phyloP scores from a whole-genome alignment of 2,113 vertebrate species.

The Nibea coibor region DNA sequence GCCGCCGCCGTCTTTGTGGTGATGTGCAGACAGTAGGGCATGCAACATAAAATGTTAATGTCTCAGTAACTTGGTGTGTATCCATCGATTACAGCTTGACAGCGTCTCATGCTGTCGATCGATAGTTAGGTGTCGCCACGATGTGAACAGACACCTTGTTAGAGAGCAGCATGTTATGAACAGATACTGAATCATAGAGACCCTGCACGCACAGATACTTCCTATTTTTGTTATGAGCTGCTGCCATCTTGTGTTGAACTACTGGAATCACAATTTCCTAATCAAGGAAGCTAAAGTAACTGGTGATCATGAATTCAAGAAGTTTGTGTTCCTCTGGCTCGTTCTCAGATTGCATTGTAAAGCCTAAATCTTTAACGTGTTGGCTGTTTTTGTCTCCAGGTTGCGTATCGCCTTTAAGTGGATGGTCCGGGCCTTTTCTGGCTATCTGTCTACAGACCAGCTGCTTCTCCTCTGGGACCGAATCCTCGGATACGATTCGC shows the following conservation, averaged over 20 bases:
- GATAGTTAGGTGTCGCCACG: too few species aligned
- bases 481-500: conserved; percentile 94
- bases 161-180: too few species aligned
- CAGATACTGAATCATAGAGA: neutral
- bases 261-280: conserved; percentile 11
- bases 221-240: neutral
- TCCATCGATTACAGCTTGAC: too few species aligned
- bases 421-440: conserved; percentile 98
- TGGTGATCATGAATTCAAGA: neutral
- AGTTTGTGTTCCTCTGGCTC: neutral
- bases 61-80: too few species aligned
- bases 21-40: neutral
- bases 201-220: neutral
- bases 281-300: neutral
- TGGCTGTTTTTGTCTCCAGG: conserved; percentile 72
- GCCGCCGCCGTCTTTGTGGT: neutral
- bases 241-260: conserved; percentile 76
- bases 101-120: too few species aligned
- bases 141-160: too few species aligned
- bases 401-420: conserved; percentile 98
- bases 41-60: too few species aligned
- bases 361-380: neutral
- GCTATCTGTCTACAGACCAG: conserved; percentile 97
- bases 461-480: conserved; percentile 97
- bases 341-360: neutral